Base-by-base conservation (phyloP, 2,888 invertebrate genomes). In the Ypsolopha sequella region DNA sequence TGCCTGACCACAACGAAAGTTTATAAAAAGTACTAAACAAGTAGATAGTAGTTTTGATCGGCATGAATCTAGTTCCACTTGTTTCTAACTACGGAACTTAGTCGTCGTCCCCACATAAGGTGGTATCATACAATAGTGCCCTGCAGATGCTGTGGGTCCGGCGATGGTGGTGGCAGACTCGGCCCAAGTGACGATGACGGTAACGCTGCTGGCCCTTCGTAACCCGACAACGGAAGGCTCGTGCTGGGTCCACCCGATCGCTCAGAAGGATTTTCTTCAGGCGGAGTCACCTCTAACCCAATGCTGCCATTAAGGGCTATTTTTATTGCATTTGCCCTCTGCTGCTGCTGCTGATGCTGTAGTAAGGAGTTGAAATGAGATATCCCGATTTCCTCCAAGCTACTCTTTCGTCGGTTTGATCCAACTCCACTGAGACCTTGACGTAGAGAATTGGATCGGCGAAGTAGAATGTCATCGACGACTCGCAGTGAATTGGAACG, bases 81-180 rank as follows among this genome's bases (percentile, higher is more conserved):
- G 71, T 91, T 93, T 75, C 92, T 90, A 65, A 90, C 82, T 61
- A 92, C 91, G 80, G 93, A 92, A 88, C 93, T 91, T 80, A 92
- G 89, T 88, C 94, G 91, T 82, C 94, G 93, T 90, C 95, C 94
- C 94, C 95, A 94, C 94, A 95, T 94, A 57, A 94, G 92, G 91
- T 95, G 92, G 90, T 95, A 95, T 95, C 95, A 96, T 94, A 96
- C 95, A 82, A 96, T 95, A 71, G 95, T 96, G 61, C 95, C 95
- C 80, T 95, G 95, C 56, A 95, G 85, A 69, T 93, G 93, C 71
- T 93, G 93, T 13, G 93, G 90, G 67, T 92, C 92, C 24, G 82
- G 80, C 36, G 85, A 67, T 7, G 79, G 68, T 9, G 75, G 63
- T 8, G 80, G 66, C 55, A 66, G 73, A 38, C 65, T 73, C 51